These are phyloP conservation scores for Pithys albifrons DNA, from an alignment of 2,113 vertebrate genomes.

Conservation along the genomic window DNA sequence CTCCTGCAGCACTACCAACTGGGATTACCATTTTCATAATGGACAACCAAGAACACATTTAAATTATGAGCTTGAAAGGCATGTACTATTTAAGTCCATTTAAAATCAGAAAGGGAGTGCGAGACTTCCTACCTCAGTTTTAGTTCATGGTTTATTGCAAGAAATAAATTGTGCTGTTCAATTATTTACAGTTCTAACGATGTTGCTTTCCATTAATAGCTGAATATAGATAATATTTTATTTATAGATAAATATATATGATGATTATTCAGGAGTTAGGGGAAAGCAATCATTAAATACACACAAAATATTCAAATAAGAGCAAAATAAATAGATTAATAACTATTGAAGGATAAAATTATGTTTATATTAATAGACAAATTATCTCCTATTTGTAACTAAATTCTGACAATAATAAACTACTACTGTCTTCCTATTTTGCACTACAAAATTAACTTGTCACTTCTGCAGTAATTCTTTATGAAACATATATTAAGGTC, in stretches of 20 bases:
- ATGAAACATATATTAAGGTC: background rate
- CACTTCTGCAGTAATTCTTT: background rate
- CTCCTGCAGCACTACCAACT: background rate
- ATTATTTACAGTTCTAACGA: slow-evolving; percentile 12
- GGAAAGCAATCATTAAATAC: background rate
- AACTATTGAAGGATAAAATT: background rate
- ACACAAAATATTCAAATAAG: background rate
- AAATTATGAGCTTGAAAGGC: background rate
- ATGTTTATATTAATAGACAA: background rate
- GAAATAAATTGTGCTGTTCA: background rate
- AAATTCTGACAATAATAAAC: background rate
- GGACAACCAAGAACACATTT: background rate
- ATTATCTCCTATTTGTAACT: background rate
- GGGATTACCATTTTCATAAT: background rate
- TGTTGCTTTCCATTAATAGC: slow-evolving; percentile 16
- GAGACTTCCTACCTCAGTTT: background rate
- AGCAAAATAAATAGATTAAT: background rate
- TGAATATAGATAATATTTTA: background rate
- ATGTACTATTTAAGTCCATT: background rate
- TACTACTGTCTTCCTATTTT: background rate
- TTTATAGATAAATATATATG: background rate
- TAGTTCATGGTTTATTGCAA: background rate
- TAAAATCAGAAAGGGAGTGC: background rate
- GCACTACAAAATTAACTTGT: slow-evolving; percentile 3
- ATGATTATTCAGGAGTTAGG: background rate